phyloP scores from a whole-genome alignment of 2,113 vertebrate genomes.

The Tricholaema leucomelas region DNA sequence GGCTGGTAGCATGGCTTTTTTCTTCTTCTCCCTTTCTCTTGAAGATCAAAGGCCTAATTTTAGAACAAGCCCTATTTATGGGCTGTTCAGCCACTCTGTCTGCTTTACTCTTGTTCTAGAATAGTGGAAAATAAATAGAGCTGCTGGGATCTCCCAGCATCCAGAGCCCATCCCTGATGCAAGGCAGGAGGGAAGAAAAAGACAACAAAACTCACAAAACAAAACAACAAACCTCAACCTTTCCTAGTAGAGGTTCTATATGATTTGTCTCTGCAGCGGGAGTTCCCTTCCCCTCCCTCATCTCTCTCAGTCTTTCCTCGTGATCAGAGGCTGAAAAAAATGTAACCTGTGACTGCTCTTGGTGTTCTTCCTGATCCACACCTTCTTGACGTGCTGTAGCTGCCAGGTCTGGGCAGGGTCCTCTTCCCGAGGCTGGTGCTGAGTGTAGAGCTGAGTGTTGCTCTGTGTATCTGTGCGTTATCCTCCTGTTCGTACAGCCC shows the following conservation, averaged over 20 bases:
- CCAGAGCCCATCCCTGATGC: not conserved
- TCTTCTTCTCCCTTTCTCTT: conserved; percentile 27
- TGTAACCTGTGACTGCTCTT: not conserved
- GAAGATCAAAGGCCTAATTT: conserved; percentile 61
- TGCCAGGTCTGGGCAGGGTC: not conserved
- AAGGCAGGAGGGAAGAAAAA: not conserved
- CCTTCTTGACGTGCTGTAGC: not conserved
- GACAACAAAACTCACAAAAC: no score
- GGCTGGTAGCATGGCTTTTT: conserved; percentile 18
- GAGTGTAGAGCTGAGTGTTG: not conserved
- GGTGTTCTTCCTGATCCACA: not conserved
- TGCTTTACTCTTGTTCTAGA: conserved; percentile 19
- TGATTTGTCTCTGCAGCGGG: not conserved
- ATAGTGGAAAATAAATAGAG: conserved; percentile 28
- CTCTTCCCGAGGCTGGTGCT: not conserved
- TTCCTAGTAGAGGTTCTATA: not conserved
- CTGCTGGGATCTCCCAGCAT: not conserved
- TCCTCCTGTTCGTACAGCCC: not conserved
- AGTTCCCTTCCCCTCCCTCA: not conserved
- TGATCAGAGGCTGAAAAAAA: not conserved
- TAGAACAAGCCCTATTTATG: conserved; percentile 56
- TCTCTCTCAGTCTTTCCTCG: not conserved
- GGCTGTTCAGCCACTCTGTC: conserved; percentile 2
- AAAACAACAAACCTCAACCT: not conserved
- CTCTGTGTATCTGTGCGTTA: not conserved